phyloP scores from a whole-genome alignment of 1,140 invertebrate genomes.

The Muscidifurax raptorellus region DNA sequence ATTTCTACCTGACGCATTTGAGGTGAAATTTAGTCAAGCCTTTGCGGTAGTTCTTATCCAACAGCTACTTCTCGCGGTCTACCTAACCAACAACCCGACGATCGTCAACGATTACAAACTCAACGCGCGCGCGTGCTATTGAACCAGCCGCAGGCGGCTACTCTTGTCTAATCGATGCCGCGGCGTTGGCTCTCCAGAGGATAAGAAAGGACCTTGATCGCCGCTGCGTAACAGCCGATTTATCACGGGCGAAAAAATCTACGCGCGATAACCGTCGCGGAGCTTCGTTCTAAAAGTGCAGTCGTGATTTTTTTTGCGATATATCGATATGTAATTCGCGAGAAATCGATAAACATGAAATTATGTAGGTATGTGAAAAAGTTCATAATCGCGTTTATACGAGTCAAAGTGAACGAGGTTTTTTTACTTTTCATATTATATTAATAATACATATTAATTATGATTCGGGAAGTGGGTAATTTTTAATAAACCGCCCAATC shows the following conservation, averaged over 20 bases:
- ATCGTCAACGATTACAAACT: not conserved
- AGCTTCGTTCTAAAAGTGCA: not conserved
- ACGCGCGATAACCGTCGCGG: not conserved
- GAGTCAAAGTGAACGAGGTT: not conserved
- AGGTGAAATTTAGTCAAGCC: too few species aligned
- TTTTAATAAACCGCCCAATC: not conserved
- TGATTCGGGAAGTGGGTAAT: not conserved
- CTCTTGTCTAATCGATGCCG: conserved; percentile 52
- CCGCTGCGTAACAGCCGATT: conserved; percentile 59
- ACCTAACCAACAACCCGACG: too few species aligned
- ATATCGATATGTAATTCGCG: conserved; percentile 19
- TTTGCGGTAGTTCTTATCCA: not conserved
- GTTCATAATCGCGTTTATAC: not conserved
- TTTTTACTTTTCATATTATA: not conserved
- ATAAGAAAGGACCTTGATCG: conserved; percentile 73
- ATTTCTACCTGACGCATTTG: too few species aligned
- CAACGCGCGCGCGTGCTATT: conserved; percentile 11
- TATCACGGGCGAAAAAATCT: conserved; percentile 6
- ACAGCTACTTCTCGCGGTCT: not conserved
- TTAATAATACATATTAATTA: not conserved
- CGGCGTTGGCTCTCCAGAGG: conserved; percentile 63
- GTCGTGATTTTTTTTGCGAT: not conserved
- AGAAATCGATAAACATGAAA: conserved; percentile 3
- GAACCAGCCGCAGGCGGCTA: conserved; percentile 47
- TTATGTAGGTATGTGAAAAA: not conserved